Evolutionary conservation across 2,888 invertebrate genomes (phyloP), one percentile per base, ranked within the genome.

Genomic region (Endotricha flammealis): DNA sequence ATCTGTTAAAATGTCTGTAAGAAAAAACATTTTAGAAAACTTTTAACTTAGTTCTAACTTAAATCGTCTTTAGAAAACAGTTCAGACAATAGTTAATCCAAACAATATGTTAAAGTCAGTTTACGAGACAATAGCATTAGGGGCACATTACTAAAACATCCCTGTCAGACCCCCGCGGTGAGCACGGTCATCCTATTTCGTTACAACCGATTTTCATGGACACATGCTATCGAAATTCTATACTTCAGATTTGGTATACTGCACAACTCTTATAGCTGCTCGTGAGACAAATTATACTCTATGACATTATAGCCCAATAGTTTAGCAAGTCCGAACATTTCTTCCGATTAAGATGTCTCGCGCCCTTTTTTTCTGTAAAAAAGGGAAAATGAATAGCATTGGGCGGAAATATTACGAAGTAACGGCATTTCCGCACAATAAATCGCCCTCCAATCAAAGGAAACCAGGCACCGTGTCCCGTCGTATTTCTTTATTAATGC

Each of bases 371-470:
- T 86, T 79, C 62, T 64, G 69, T 73, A 77, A 85, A 85, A 86
- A 83, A 82, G 69, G 82, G 76, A 82, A 86, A 86, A 76, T 79
- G 83, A 81, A 85, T 75, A 76, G 75, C 69, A 66, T 67, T 57
- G 73, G 69, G 78, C 86, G 87, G 87, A 87, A 85, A 86, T 87
- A 87, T 87, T 87, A 87, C 78, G 59, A 66, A 78, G 76, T 80
- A 82, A 82, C 83, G 78, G 80, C 76, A 77, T 87, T 87, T 87
- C 87, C 87, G 87, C 82, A 71, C 87, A 77, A 87, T 87, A 87
- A 87, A 87, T 86, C 77, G 78, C 72, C 74, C 75, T 69, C 83
- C 79, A 87, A 87, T 87, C 87, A 86, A 85, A 85, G 77, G 80
- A 79, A 77, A 66, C 67, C 72, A 69, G 56, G 67, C 64, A 50